A percentile compares a stretch with the other conserved stretches of the same genome.
Evolutionary conservation across 2,113 vertebrate genomes (phyloP).

Genomic region (Stigmatopora argus): DNA sequence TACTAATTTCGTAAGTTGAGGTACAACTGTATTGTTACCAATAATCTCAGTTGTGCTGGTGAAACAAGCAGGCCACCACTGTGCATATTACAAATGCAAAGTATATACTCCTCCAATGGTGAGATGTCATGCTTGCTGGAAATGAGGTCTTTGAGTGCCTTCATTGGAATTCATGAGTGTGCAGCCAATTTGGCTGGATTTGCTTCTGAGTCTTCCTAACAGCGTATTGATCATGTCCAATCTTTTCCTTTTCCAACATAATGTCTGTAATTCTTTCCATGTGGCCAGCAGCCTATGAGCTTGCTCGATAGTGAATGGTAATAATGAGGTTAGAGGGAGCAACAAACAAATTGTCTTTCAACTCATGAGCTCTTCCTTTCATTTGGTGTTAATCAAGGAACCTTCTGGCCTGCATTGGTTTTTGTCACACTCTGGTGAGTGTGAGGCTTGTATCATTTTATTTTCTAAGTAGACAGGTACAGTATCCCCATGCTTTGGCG

Average conservation of each 20-base stretch:
- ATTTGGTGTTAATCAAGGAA: slow-evolving; percentile 34
- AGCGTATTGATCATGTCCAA: slow-evolving; percentile 60
- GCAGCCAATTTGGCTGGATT: slow-evolving; percentile 42
- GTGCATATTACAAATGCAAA: slow-evolving; percentile 26
- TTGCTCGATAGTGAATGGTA: slow-evolving; percentile 14
- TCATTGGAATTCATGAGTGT: slow-evolving; percentile 64
- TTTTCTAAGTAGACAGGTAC: not conserved
- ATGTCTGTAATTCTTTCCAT: slow-evolving; percentile 14
- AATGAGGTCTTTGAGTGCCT: slow-evolving; percentile 29
- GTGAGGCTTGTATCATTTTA: slow-evolving; percentile 8
- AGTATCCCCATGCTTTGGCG: slow-evolving; percentile 20
- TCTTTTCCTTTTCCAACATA: slow-evolving; percentile 32
- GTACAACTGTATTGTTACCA: no score
- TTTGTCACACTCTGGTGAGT: not conserved
- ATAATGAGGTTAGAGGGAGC: not conserved
- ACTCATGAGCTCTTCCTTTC: slow-evolving; percentile 8
- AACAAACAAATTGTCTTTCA: slow-evolving; percentile 32
- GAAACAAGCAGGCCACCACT: slow-evolving; percentile 4
- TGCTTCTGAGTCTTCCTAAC: slow-evolving; percentile 54
- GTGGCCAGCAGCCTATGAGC: not conserved
- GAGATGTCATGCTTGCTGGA: slow-evolving; percentile 32
- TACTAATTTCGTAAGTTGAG: no score
- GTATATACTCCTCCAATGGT: not conserved
- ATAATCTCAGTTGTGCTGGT: not conserved
- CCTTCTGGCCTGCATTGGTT: slow-evolving; percentile 8